A percentile compares a stretch with the other conserved stretches of the same genome.
Evolutionary conservation across 2,888 invertebrate genomes (phyloP).

Genomic region (Tachina fera): DNA sequence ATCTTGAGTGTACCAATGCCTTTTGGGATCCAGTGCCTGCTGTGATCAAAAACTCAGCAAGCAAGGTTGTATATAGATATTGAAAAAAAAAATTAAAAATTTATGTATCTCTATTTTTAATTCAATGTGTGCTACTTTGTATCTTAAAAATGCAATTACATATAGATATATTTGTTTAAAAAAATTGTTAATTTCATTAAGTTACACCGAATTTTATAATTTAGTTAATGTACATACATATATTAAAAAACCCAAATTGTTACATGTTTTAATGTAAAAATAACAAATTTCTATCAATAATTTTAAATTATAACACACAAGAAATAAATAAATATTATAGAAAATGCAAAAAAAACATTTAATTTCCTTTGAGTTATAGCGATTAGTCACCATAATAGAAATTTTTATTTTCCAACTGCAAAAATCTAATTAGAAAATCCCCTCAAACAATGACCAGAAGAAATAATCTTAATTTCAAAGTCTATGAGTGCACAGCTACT

Average conservation of each 20-base stretch:
- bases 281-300: slow-evolving; percentile 49
- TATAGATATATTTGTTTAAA: slow-evolving; percentile 9
- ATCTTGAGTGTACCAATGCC: no score
- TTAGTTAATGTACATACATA: slow-evolving; percentile 41
- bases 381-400: no score
- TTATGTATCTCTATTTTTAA: slow-evolving; percentile 42
- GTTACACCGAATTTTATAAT: slow-evolving; percentile 28
- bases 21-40: no score
- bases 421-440: no score
- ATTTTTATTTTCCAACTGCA: no score
- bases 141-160: slow-evolving; percentile 49
- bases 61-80: not conserved
- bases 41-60: not conserved
- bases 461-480: no score
- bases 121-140: slow-evolving; percentile 66
- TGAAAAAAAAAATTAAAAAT: not conserved
- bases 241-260: slow-evolving; percentile 34
- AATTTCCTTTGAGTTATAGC: no score
- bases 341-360: not conserved
- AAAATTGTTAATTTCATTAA: slow-evolving; percentile 41
- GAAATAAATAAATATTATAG: slow-evolving; percentile 19
- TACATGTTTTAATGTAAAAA: slow-evolving; percentile 70
- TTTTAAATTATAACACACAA: slow-evolving; percentile 50
- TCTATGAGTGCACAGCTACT: no score
- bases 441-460: no score